Evolutionary conservation across 2,113 vertebrate genomes (phyloP).

Genomic region (Platichthys flesus): DNA sequence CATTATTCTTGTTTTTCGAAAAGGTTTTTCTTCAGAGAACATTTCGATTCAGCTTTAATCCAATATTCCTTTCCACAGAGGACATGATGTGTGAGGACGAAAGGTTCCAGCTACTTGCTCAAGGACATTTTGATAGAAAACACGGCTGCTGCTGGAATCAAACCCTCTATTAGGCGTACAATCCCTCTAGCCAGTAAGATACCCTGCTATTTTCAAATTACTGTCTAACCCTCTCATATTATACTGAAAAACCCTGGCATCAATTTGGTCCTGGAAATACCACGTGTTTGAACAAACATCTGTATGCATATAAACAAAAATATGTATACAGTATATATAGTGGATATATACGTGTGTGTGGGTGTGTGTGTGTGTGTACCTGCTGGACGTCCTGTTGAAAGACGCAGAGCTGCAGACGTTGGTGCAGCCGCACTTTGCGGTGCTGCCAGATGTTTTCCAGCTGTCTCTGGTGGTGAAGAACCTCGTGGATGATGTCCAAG

Average conservation of each 20-base stretch:
- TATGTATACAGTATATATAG: not conserved
- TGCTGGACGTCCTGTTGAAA: conserved; percentile 99
- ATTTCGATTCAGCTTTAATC: conserved; percentile 11
- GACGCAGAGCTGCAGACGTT: conserved; percentile 95
- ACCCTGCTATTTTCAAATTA: conserved; percentile 65
- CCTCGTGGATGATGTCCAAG: conserved; percentile 96
- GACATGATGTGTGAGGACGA: conserved; percentile 12
- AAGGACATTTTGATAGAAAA: conserved; percentile 57
- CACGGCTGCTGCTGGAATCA: conserved; percentile 47
- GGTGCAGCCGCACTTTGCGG: conserved; percentile 97
- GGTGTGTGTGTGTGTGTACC: conserved; percentile 73
- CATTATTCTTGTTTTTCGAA: not conserved
- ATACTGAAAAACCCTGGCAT: conserved; percentile 16
- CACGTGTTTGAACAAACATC: not conserved
- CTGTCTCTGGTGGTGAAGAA: conserved; percentile 97
- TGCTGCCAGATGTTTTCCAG: conserved; percentile 99
- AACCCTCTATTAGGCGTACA: conserved; percentile 57
- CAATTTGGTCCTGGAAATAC: conserved; percentile 7
- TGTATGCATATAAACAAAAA: not conserved
- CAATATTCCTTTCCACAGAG: conserved; percentile 27
- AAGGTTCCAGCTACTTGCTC: conserved; percentile 32
- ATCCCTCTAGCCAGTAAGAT: conserved; percentile 34
- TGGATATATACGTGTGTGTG: not conserved
- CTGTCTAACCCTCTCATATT: conserved; percentile 21
- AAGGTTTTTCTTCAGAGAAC: conserved; percentile 19